Base-by-base conservation (phyloP, 2,797 vertebrate genomes). In the Siniperca scherzeri region DNA sequence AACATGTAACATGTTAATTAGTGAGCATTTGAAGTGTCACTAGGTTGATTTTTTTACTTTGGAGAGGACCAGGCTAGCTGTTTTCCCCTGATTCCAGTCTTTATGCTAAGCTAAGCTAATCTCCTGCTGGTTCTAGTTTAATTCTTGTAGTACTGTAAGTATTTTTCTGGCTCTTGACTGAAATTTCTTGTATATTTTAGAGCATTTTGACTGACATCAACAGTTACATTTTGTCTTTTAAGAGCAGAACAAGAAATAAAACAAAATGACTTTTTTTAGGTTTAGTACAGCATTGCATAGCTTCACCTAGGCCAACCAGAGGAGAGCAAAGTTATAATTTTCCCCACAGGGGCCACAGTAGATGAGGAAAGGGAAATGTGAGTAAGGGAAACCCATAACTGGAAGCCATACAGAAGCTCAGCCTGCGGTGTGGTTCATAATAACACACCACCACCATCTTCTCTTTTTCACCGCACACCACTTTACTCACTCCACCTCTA, bases 351-450 rank as follows among this genome's bases (percentile, higher is more conserved):
- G 7, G 17, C 67, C 70, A 60, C 72, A 70, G 84, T 21, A 27
- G 72, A 84, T n/a, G 40, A 70, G 57, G 77, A 83, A 44, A 62
- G 64, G 81, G 79, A 82, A 87, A 76, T 74, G 50, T 86, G 87
- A 86, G 86, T 82, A 61, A 84, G 78, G 82, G 72, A 89, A 87
- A 83, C 68, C 66, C 53, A 69, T 78, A 77, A 74, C 55, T 57
- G 48, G 60, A 80, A 77, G 60, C 27, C 59, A 62, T n/a, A 30
- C 59, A 68, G 78, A 30, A 44, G 65, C 79, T 69, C 69, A 52
- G 55, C 60, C 64, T 81, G 72, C 11, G 25, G 78, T 67, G 67
- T 60, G 55, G 66, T 72, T 44, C 57, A 42, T 67, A 73, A 62
- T 25, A 74, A 74, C 70, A 74, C 60, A 56, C 55, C 52, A 46